Evolutionary conservation across 2,113 vertebrate species (phyloP), one percentile per base, ranked within the genome.

Genomic region (Aix galericulata): DNA sequence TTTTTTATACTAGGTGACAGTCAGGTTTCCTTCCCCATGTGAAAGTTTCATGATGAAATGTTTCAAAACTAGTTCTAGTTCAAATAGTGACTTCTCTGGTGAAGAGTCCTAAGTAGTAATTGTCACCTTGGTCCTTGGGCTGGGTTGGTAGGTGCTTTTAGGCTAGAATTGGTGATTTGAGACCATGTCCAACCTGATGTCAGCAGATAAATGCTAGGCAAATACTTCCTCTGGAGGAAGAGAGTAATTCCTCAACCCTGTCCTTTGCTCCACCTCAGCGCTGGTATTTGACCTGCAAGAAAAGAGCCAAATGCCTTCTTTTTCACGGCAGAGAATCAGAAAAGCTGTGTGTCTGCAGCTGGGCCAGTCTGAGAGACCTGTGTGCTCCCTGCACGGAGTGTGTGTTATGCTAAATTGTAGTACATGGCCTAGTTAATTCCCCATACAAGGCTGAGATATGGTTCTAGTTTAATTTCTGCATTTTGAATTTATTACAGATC

Each of bases 381-480:
- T 64, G 79, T 56, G 55, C 36, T 96, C 36, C 59, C 64, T 75
- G 48, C 82, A 71, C 3, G 17, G 17, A 64, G 25, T 27, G 38
- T 5, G 16, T 1, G 0, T 14, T 52, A 31, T 0, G 3, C 13
- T 63, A 64, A 9, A 1, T 5, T 87, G 71, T 22, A 56, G 52
- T 52, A 31, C 9, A 0, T 31, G 9, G 42, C 85, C 32, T 92
- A 66, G 66, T 76, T 64, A 64, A 78, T 36, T 50, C 12, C 48
- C 38, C 3, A 16, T 68, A 31, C n/a, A 59, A 67, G 59, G 46
- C 25, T 72, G 50, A 83, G 55, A 75, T 72, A 76, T 89, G 20
- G 14, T 9, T n/a, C 15, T 71, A 74, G 36, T 12, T 46, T 34
- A 48, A 34, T 44, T 85, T 72, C 67, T 58, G 6, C 26, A 38